Percentiles rank a stretch among this genome's conserved stretches.
Conservation (phyloP, 64 coral and sea anemone species). For the Platygyra sinensis region DNA sequence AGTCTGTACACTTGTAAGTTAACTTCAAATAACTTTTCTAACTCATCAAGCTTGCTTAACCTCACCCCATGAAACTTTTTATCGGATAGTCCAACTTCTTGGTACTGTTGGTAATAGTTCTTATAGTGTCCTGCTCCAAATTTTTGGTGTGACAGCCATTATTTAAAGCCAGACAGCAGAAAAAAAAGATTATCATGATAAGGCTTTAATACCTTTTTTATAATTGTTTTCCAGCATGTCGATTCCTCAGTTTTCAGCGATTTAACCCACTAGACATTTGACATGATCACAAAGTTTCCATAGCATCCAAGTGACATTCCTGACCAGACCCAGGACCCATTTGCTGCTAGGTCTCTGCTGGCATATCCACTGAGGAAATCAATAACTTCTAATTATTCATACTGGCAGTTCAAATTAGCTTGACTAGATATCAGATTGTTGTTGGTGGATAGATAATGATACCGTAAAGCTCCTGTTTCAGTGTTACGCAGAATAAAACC, state of each 20-base stretch:
- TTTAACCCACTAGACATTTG: background rate
- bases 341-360: constrained; percentile 1
- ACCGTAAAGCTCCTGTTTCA: background rate
- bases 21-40: constrained; percentile 11
- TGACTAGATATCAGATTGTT: background rate
- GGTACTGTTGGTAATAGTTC: background rate
- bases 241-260: background rate
- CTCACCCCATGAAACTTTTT: constrained; percentile 3
- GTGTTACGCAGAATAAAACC: background rate
- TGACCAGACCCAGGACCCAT: background rate
- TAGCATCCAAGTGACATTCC: background rate
- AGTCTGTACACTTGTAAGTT: background rate
- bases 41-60: no score
- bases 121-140: background rate
- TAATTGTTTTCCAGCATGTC: background rate
- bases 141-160: background rate
- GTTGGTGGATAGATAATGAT: background rate
- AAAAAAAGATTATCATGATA: constrained; percentile 41
- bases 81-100: background rate
- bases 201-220: background rate
- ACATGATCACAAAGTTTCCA: background rate
- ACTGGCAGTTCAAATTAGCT: background rate
- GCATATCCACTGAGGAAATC: background rate
- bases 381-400: background rate
- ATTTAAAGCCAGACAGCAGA: background rate